Percentiles rank a stretch among this genome's conserved stretches.
Conservation (phyloP, 92 coral and sea anemone genomes). For the Umimayanthus kanabou region DNA sequence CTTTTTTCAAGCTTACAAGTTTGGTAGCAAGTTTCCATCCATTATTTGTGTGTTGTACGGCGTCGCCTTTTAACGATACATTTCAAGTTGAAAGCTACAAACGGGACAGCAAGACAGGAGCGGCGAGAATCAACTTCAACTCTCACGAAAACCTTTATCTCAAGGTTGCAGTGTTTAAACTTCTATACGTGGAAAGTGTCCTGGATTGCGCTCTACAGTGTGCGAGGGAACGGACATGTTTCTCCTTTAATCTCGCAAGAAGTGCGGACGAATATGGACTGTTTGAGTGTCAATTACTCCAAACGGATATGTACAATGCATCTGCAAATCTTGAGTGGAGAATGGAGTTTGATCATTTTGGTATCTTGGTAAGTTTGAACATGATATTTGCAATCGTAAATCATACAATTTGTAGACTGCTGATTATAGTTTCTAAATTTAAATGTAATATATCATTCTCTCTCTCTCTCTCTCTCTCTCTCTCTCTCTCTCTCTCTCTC, state of each 20-base stretch:
- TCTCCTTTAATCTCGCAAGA: slow-evolving; percentile 26
- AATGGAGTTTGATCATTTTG: slow-evolving; percentile 27
- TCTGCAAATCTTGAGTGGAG: slow-evolving; percentile 1
- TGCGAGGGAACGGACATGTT: background rate
- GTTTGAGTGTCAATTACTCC: slow-evolving; percentile 18
- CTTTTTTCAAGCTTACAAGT: background rate
- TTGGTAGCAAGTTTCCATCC: background rate
- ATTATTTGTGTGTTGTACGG: background rate
- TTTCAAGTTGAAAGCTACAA: slow-evolving; percentile 11
- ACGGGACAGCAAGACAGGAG: background rate
- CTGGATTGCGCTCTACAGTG: slow-evolving; percentile 8
- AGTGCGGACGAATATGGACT: background rate
- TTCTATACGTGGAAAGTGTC: background rate
- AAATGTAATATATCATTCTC: too few relatives aligned
- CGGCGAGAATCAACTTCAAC: background rate
- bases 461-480: background rate
- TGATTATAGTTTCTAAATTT: background rate
- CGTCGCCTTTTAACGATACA: slow-evolving; percentile 1
- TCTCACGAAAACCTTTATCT: slow-evolving; percentile 15
- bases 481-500: too few relatives aligned
- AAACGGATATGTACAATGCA: slow-evolving; percentile 37
- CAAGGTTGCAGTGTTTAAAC: background rate
- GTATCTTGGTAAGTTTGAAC: slow-evolving; percentile 33
- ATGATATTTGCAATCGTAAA: background rate
- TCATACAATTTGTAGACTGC: too few relatives aligned